Evolutionary conservation across 2,888 invertebrate species (phyloP).

Genomic region (Brassicogethes aeneus): DNA sequence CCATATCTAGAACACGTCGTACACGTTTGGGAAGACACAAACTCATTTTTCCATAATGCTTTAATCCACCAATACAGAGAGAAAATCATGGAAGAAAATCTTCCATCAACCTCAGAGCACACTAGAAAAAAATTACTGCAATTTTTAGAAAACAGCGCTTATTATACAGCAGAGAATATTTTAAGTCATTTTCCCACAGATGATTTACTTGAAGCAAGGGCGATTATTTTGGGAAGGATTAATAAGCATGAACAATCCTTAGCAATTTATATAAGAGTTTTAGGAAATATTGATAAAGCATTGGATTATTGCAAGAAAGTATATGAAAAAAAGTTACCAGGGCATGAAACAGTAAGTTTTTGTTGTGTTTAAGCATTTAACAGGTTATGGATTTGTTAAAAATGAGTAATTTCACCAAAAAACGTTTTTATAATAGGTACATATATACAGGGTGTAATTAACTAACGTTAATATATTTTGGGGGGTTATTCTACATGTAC

Average conservation of each 20-base stretch:
- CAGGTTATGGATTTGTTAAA: no score
- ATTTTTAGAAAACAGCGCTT: slow-evolving; percentile 70
- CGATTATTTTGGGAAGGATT: slow-evolving; percentile 84
- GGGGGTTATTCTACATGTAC: no score
- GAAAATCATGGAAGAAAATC: slow-evolving; percentile 43
- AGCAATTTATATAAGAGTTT: slow-evolving; percentile 81
- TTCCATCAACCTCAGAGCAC: slow-evolving; percentile 43
- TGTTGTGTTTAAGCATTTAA: no score
- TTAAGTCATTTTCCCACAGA: slow-evolving; percentile 80
- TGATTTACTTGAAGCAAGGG: slow-evolving; percentile 83
- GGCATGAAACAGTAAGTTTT: slow-evolving; percentile 5
- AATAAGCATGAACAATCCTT: slow-evolving; percentile 89
- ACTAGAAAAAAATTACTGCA: slow-evolving; percentile 57
- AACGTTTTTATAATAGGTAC: no score
- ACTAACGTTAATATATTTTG: no score
- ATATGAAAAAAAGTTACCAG: slow-evolving; percentile 38
- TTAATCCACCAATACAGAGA: slow-evolving; percentile 84
- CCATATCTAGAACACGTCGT: slow-evolving; percentile 95
- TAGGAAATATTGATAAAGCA: slow-evolving; percentile 78
- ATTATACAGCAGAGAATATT: slow-evolving; percentile 81
- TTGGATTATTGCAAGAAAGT: slow-evolving; percentile 75
- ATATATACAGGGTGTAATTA: no score
- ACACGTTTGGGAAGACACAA: slow-evolving; percentile 78
- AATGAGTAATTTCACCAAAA: no score
- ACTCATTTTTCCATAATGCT: slow-evolving; percentile 81